Base-by-base conservation (phyloP, 2,797 vertebrate genomes). In the Enteromius mattozi region DNA sequence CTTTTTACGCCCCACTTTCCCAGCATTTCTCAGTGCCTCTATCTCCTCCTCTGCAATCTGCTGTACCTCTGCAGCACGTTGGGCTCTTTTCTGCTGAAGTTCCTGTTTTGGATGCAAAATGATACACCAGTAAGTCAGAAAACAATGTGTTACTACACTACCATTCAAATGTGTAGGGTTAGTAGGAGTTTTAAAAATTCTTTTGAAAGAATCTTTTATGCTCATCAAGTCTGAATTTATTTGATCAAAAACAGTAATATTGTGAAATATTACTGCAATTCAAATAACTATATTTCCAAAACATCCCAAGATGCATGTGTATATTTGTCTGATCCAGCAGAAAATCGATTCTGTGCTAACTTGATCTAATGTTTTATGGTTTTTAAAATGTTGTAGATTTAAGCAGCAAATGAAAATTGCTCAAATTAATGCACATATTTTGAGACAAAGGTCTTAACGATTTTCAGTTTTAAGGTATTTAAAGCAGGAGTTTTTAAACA, bases 21-120 rank as follows among this genome's bases (percentile, higher is more conserved):
- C 92, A 6, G 89, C 76, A 81, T 90, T 89, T 87, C 91, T 92
- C 56, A 49, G 74, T 77, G 79, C 54, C 0, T 81, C 90, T 56
- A 92, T 74, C 87, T 95, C 95, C 40, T 87, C 91, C 72, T 92
- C 94, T 0, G 85, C 91, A 0, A 86, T 85, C 2, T 2, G 83
- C 66, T 94, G 94, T 0, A 74, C n/a, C 0, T 93, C 94, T 0
- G 45, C 78, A 1, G 90, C 91, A 27, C 92, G 95, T 87, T 94
- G 95, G 3, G 94, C 92, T 83, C 89, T 93, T 88, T 96, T 97
- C 91, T 97, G 96, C 82, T 97, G 96, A 90, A 99, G 94, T 81
- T 99, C 97, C 98, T 99, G 86, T 0, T 8, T 0, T 51, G 24
- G 14, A 70, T 21, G 45, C 76, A 83, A 65, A 85, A 70, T 33